phyloP scores from a whole-genome alignment of 2,113 vertebrate species.

The Illadopsis cleaveri region DNA sequence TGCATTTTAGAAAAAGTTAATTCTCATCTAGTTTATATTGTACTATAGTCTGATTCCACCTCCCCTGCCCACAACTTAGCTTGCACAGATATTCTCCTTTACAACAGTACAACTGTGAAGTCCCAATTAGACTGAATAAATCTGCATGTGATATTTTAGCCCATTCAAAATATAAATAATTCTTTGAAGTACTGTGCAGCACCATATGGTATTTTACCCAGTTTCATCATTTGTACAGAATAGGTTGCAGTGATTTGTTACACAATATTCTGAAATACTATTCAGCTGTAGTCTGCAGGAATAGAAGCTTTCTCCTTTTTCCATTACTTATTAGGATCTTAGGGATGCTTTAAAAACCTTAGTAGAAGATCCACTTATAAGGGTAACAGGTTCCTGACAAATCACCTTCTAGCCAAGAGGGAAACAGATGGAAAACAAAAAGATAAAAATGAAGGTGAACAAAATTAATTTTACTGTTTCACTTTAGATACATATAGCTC shows the following conservation, averaged over 20 bases:
- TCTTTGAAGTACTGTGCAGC: slow-evolving; percentile 1
- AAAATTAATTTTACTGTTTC: slow-evolving; percentile 21
- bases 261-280: slow-evolving; percentile 38
- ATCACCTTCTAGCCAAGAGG: neutral
- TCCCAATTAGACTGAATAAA: slow-evolving; percentile 13
- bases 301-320: slow-evolving; percentile 27
- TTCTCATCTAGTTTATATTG: slow-evolving; percentile 14
- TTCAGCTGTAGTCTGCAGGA: neutral
- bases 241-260: slow-evolving; percentile 44
- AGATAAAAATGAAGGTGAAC: neutral
- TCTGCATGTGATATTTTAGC: neutral
- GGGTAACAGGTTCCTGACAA: neutral
- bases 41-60: neutral
- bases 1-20: slow-evolving; percentile 22
- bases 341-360: slow-evolving; percentile 53
- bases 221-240: slow-evolving; percentile 32
- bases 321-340: slow-evolving; percentile 53
- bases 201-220: slow-evolving; percentile 20
- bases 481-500: neutral
- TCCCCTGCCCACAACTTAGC: neutral
- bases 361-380: slow-evolving; percentile 39
- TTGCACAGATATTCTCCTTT: neutral
- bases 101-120: neutral
- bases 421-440: neutral
- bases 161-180: slow-evolving; percentile 1